Conservation (phyloP, 2,113 vertebrate species). For the human region GRCh38 chr11:128400501-128401000, state of each 20-base stretch:
- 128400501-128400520: neutral
- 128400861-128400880: slow-evolving; percentile 54
- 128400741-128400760: slow-evolving; percentile 18
- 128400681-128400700: slow-evolving; percentile 46
- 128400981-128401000: slow-evolving; percentile 87
- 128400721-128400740: slow-evolving; percentile 16
- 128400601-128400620: neutral
- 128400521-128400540: neutral
- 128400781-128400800: slow-evolving; percentile 79
- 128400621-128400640: neutral
- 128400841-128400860: slow-evolving; percentile 72
- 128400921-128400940: slow-evolving; percentile 80
- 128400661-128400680: slow-evolving; percentile 6
- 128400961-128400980: slow-evolving; percentile 81
- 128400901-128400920: slow-evolving; percentile 80
- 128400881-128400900: slow-evolving; percentile 86
- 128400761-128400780: neutral
- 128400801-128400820: slow-evolving; percentile 81
- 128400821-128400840: slow-evolving; percentile 75
- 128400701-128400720: slow-evolving; percentile 25
- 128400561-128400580: neutral
- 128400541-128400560: neutral
- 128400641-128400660: neutral
- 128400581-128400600: neutral
- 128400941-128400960: slow-evolving; percentile 85